Evolutionary conservation across 2,113 vertebrate species (phyloP).

Genomic region (Neotoma lepida): DNA sequence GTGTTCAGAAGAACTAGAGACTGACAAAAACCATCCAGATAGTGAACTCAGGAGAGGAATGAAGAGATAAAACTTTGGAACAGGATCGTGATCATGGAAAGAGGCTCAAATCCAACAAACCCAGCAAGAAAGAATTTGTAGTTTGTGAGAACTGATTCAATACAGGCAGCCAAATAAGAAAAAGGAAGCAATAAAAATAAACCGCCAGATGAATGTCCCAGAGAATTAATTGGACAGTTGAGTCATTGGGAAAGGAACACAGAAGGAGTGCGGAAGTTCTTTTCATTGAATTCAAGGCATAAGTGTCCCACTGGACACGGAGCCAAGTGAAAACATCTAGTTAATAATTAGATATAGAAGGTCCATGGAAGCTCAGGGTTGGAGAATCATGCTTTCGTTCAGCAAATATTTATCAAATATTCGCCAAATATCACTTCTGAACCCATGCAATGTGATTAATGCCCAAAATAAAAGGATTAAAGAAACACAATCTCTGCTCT

Average conservation of each 20-base stretch:
- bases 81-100: neutral
- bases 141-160: constrained; percentile 42
- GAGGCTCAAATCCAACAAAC: constrained; percentile 33
- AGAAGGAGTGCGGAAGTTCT: constrained; percentile 53
- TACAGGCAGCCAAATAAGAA: constrained; percentile 19
- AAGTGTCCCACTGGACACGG: constrained; percentile 1
- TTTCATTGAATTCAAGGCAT: constrained; percentile 30
- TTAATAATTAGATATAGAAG: constrained; percentile 1
- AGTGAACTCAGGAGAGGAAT: constrained; percentile 32
- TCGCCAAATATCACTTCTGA: constrained; percentile 15
- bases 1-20: neutral
- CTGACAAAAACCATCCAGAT: constrained; percentile 20
- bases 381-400: neutral
- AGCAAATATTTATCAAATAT: constrained; percentile 53
- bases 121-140: constrained; percentile 31
- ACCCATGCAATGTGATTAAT: neutral
- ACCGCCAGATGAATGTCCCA: constrained; percentile 54
- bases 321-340: constrained; percentile 46
- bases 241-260: constrained; percentile 57
- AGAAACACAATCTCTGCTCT: neutral
- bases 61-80: neutral
- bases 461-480: constrained; percentile 14
- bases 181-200: constrained; percentile 67
- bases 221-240: constrained; percentile 63
- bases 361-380: neutral